Base-by-base conservation (phyloP, 2,113 vertebrate genomes). In the Sinocyclocheilus rhinocerous region DNA sequence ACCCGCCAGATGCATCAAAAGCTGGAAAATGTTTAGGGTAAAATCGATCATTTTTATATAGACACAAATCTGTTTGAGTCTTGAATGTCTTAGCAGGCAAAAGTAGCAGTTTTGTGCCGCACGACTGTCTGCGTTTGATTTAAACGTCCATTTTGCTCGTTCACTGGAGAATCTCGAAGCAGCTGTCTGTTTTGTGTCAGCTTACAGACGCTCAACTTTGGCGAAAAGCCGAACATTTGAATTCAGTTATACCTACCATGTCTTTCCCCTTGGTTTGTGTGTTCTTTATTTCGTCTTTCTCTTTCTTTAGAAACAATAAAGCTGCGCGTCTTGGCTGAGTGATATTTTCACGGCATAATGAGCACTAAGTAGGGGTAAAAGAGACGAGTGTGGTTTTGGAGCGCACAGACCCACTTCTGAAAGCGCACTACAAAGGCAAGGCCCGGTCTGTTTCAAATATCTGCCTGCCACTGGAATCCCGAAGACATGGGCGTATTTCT, bases 401-500 rank as follows among this genome's bases (percentile, higher is more conserved):
- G 87, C n/a, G 9, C 52, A 84, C 84, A 26, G 81, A 67, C 82
- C 75, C 73, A 75, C 81, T 83, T 86, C 89, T 87, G 87, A 88
- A 86, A 63, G 63, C n/a, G 65, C 24, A 76, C 85, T 89, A 89
- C 86, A 90, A 89, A 86, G 24, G 45, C 70, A 45, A 29, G 75
- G 52, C 42, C 75, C 75, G 73, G 80, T 89, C 90, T 89, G 87
- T 84, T 90, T 91, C 88, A 75, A 87, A 91, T 90, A 76, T 91
- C 81, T 52, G 72, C 83, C 57, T 26, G 57, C 61, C 86, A 36
- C 78, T 87, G 61, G 87, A 90, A 81, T 82, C 75, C 76, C 36
- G 57, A 79, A 69, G 85, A 85, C 87, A 87, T 85, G 83, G 78
- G 63, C 77, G 81, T 88, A 83, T 84, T 88, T 85, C 80, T 83